A percentile compares a stretch with the other conserved stretches of the same genome.
Evolutionary conservation across 1,140 invertebrate genomes (phyloP).

Genomic region (Halictus rubicundus): DNA sequence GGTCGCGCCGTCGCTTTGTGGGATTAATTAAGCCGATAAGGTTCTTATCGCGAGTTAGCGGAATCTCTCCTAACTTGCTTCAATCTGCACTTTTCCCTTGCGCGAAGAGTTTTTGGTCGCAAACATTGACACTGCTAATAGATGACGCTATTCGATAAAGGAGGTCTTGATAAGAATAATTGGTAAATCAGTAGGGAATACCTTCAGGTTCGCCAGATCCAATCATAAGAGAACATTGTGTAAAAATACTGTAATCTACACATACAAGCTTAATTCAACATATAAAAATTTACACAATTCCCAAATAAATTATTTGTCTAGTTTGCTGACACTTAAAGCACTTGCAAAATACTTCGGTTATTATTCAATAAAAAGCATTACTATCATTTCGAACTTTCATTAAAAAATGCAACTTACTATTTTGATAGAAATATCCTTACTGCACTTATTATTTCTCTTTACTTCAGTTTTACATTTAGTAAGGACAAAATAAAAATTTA

Average conservation of each 20-base stretch:
- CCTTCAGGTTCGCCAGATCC: no score
- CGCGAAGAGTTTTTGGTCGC: slow-evolving; percentile 41
- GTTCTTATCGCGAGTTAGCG: slow-evolving; percentile 55
- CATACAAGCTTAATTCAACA: no score
- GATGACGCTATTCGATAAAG: slow-evolving; percentile 26
- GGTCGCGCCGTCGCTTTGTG: slow-evolving; percentile 35
- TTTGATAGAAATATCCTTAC: no score
- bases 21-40: slow-evolving; percentile 74
- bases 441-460: no score
- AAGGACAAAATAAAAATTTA: no score
- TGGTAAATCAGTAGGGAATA: slow-evolving; percentile 3
- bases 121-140: slow-evolving; percentile 35
- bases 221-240: no score
- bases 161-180: slow-evolving; percentile 22
- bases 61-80: slow-evolving; percentile 44
- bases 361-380: no score
- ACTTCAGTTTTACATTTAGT: no score
- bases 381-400: no score
- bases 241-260: no score
- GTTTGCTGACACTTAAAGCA: background rate
- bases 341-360: no score
- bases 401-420: no score
- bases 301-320: background rate
- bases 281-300: background rate
- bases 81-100: slow-evolving; percentile 19